Base-by-base conservation (phyloP, 1,140 invertebrate genomes). In the Cataglyphis hispanica region DNA sequence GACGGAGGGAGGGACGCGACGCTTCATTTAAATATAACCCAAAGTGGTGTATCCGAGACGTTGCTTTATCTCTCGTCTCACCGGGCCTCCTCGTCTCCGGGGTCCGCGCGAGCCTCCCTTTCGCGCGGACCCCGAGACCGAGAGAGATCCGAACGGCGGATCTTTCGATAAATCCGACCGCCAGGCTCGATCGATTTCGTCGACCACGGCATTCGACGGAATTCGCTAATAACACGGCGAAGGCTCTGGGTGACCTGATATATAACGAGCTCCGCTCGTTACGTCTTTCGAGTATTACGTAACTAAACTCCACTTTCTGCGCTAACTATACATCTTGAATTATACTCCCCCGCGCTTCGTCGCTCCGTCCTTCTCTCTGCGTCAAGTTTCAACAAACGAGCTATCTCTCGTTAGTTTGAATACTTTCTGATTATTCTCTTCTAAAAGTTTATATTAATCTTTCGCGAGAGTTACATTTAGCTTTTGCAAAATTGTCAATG, bases 161-260 rank as follows among this genome's bases (percentile, higher is more conserved):
- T 83, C 37, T 60, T 19, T 74, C 53, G 67, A 83, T 83, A 83
- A 74, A 27, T 72, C n/a, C 78, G 78, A 34, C 67, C 78, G 78
- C 66, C n/a, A n/a, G 67, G 78, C 19, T 83, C 67, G 78, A 83
- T 74, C 78, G 67, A 83, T 83, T 83, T 72, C 37, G 67, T 72
- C 67, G 78, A 53, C 7, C 67, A 83, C 53, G 37, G 46, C 37
- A 83, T 83, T 83, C 27, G 53, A 74, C 67, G 78, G 78, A 83
- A 83, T 83, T 72, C 37, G 53, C 67, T 83, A 83, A 83, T 83
- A 83, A 83, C 53, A 83, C 78, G 66, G 66, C 53, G 66, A 70
- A 34, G 50, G 64, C 50, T 78, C 75, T 25, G 67, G 78, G 67
- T 72, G 78, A 72, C 78, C 78, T 43, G 78, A 83, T 83, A 72